Conservation (phyloP, 2,113 vertebrate species). For the Chroicocephalus ridibundus region DNA sequence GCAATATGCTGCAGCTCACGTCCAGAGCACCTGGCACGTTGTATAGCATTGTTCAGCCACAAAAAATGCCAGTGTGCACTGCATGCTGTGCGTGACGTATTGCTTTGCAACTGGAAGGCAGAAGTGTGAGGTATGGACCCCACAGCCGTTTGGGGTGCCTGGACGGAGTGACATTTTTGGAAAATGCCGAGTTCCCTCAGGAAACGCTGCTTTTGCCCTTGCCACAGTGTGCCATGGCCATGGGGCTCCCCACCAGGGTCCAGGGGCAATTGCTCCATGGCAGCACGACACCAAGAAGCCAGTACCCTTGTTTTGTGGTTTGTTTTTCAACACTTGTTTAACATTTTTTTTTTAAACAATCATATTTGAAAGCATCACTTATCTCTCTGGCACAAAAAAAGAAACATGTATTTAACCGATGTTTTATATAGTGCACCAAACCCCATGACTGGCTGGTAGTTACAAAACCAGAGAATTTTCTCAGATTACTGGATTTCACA, state of each 20-base stretch:
- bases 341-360: neutral
- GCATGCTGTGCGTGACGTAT: fast-evolving
- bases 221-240: fast-evolving
- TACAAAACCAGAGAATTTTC: neutral
- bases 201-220: neutral
- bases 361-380: neutral
- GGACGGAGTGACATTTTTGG: neutral
- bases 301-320: too few species aligned
- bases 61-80: neutral
- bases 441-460: neutral
- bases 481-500: neutral
- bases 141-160: neutral
- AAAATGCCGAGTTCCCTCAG: fast-evolving
- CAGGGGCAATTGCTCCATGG: fast-evolving
- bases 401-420: neutral
- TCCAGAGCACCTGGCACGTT: fast-evolving
- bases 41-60: neutral
- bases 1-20: fast-evolving
- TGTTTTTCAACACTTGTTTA: neutral
- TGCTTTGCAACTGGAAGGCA: neutral
- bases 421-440: neutral
- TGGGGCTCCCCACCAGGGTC: neutral
- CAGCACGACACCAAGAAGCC: neutral
- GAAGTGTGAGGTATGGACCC: neutral
- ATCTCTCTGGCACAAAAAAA: neutral